Evolutionary conservation across 1,140 invertebrate species (phyloP), one percentile per base, ranked within the genome.

Genomic region (Drosophila prosaltans): DNA sequence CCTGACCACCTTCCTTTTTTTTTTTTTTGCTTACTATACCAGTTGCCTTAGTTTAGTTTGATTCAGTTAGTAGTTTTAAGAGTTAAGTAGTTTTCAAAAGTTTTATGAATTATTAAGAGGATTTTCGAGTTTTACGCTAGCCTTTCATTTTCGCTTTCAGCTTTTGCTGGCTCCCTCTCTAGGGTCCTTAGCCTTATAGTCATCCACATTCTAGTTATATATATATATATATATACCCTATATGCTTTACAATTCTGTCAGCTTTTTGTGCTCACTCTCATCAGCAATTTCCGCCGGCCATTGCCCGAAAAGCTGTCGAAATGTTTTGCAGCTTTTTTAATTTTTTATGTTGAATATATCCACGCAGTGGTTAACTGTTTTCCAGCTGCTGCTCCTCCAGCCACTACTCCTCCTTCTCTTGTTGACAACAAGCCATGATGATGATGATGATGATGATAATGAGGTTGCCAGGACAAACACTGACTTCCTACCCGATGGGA

Each of bases 61-160:
- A 88, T 88, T 88, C 84, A 88, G 83, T 88, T 88, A 89, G 83
- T 88, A 88, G 80, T 88, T 77, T 88, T 89, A 83, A 89, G 83
- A 88, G 83, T 89, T 88, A 88, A 88, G 83, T 88, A 88, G 84
- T 88, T 88, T 88, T 78, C 66, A 74, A 88, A 88, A 88, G 83
- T 88, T 88, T 89, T 88, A 88, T 88, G 83, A 88, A 88, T 88
- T 88, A 88, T 88, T 88, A 89, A 88, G 84, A 83, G 83, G 83
- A 88, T 88, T 89, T 89, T 83, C 80, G 70, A 88, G 83, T 89
- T 83, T 86, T 83, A 76, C 84, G 84, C 83, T 88, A 83, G 83
- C 84, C 83, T 88, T 89, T 78, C 75, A 78, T 78, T 78, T 78
- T 78, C 68, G 74, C 74, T 40, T 64, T 82, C 72, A 82, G 72